Conservation (phyloP, 2,113 vertebrate genomes). For the Xenopus borealis region DNA sequence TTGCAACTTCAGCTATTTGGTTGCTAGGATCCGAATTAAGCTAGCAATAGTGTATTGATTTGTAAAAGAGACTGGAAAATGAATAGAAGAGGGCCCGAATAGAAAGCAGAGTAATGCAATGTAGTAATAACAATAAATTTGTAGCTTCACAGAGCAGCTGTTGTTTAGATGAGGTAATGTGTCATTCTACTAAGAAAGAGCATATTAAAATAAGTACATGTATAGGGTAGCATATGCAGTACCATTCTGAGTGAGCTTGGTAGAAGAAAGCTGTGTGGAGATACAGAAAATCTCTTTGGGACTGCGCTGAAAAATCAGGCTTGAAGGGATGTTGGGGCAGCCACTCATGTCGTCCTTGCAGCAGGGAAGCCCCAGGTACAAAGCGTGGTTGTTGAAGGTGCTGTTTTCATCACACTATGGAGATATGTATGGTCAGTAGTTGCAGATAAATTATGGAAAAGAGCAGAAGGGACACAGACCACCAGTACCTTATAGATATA, state of each 20-base stretch:
- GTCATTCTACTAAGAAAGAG: too few species aligned
- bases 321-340: conserved; percentile 86
- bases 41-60: too few species aligned
- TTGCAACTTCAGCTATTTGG: too few species aligned
- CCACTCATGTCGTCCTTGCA: conserved; percentile 93
- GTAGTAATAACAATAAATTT: too few species aligned
- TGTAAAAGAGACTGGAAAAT: too few species aligned
- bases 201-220: too few species aligned
- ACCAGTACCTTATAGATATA: conserved; percentile 89
- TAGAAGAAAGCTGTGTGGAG: conserved; percentile 91
- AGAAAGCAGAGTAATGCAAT: too few species aligned
- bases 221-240: conserved; percentile 14
- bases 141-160: too few species aligned
- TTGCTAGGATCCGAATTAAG: too few species aligned
- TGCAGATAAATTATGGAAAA: neutral
- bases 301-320: conserved; percentile 92
- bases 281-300: conserved; percentile 92
- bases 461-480: neutral
- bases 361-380: conserved; percentile 92
- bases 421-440: neutral
- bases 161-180: too few species aligned
- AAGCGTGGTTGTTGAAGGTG: conserved; percentile 91
- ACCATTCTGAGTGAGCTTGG: conserved; percentile 96
- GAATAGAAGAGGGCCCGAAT: too few species aligned
- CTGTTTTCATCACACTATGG: conserved; percentile 89